Conservation (phyloP, 2,113 vertebrate genomes). For the Hippocampus comes region DNA sequence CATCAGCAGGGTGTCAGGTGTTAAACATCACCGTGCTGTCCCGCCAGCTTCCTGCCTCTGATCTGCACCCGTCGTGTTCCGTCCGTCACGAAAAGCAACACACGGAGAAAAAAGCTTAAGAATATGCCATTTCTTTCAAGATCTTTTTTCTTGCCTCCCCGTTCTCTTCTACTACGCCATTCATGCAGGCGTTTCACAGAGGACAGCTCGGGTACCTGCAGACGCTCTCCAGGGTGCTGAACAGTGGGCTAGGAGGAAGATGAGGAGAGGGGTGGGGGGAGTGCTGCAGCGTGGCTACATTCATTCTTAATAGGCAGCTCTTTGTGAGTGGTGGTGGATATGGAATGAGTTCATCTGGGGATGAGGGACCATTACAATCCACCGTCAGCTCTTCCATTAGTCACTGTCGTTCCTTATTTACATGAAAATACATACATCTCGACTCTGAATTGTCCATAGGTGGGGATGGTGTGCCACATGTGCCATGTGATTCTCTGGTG, state of each 20-base stretch:
- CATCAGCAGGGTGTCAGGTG: too few relatives aligned
- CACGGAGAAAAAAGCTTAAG: not conserved
- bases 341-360: conserved; percentile 30
- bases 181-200: conserved; percentile 51
- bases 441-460: not conserved
- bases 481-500: not conserved
- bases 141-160: not conserved
- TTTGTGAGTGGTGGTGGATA: conserved; percentile 40
- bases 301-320: conserved; percentile 45
- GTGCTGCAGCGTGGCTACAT: conserved; percentile 51
- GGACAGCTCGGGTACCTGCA: conserved; percentile 62
- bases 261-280: conserved; percentile 33
- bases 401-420: conserved; percentile 20
- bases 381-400: conserved; percentile 35
- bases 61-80: not conserved
- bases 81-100: not conserved
- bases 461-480: not conserved
- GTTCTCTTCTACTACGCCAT: conserved; percentile 33
- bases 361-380: conserved; percentile 30
- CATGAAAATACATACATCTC: conserved; percentile 7
- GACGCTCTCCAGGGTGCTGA: conserved; percentile 76
- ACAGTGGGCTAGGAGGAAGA: conserved; percentile 49
- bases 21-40: not conserved
- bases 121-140: not conserved
- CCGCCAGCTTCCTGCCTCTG: not conserved